Conservation (phyloP, 92 coral and sea anemone genomes). For the Scolanthus callimorphus region DNA sequence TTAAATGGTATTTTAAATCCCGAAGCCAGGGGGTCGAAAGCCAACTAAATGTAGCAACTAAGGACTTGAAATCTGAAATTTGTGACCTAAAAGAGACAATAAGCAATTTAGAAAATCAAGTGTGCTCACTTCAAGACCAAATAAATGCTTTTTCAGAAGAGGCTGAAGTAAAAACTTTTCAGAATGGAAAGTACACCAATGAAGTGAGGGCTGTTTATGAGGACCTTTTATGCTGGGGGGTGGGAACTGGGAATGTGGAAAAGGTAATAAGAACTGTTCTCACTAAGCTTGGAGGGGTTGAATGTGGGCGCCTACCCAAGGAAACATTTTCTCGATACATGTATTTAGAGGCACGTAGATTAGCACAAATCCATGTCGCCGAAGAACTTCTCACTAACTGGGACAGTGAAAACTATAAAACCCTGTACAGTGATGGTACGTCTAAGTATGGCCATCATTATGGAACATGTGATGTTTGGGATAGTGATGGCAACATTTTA, state of each 20-base stretch:
- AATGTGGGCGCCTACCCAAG: slow-evolving; percentile 41
- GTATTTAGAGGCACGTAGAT: slow-evolving; percentile 39
- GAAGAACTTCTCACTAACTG: slow-evolving; percentile 12
- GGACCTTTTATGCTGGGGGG: slow-evolving; percentile 28
- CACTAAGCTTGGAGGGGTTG: slow-evolving; percentile 18
- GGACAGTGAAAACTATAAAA: slow-evolving; percentile 15
- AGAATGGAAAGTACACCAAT: slow-evolving; percentile 42
- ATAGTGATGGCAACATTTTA: slow-evolving; percentile 21
- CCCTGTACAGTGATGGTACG: slow-evolving; percentile 45
- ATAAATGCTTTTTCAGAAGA: slow-evolving; percentile 3
- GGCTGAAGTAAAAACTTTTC: slow-evolving; percentile 30
- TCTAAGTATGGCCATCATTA: slow-evolving; percentile 38
- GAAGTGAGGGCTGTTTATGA: slow-evolving; percentile 31
- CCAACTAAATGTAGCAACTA: not conserved
- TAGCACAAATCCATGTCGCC: slow-evolving; percentile 44
- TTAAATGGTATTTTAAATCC: not conserved
- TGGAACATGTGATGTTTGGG: slow-evolving; percentile 34
- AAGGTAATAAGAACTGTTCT: slow-evolving; percentile 30
- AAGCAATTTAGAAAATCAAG: slow-evolving; percentile 1
- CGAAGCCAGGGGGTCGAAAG: not conserved
- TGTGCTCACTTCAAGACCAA: slow-evolving; percentile 1
- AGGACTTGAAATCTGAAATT: not conserved
- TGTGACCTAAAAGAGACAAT: not conserved
- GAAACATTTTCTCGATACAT: slow-evolving; percentile 19
- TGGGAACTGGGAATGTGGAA: slow-evolving; percentile 41